Percentiles rank a stretch among this genome's conserved stretches.
phyloP scores from a whole-genome alignment of 1,140 invertebrate species.

The Radopholus similis region DNA sequence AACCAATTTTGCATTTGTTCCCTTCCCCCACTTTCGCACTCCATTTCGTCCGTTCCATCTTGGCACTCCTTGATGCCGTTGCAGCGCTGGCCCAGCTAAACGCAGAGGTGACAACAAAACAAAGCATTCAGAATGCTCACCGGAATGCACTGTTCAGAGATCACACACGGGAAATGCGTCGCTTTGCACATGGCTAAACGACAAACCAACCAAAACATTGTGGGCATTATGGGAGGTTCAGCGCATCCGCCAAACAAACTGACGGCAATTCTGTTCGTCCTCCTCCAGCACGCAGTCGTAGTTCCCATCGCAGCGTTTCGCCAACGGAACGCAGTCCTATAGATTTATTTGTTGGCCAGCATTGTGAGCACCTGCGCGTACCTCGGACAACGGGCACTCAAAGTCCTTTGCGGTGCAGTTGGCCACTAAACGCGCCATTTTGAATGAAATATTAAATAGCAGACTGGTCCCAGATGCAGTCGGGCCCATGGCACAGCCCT shows the following conservation, averaged over 20 bases:
- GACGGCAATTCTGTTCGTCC: slow-evolving; percentile 60
- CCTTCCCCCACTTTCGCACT: slow-evolving; percentile 44
- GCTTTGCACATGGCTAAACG: slow-evolving; percentile 53
- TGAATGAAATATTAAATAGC: background rate
- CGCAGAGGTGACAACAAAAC: background rate
- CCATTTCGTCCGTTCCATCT: slow-evolving; percentile 55
- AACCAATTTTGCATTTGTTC: background rate
- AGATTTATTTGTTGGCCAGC: too few relatives aligned
- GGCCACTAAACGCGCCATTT: background rate
- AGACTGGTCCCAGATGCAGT: background rate
- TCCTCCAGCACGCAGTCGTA: slow-evolving; percentile 59
- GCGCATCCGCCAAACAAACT: slow-evolving; percentile 7
- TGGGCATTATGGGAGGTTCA: background rate
- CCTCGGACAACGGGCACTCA: slow-evolving; percentile 54
- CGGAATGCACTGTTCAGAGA: slow-evolving; percentile 56
- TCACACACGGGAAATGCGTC: slow-evolving; percentile 54
- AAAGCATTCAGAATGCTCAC: slow-evolving; percentile 19
- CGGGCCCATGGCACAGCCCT: slow-evolving; percentile 47
- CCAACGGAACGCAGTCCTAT: slow-evolving; percentile 44
- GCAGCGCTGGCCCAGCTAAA: slow-evolving; percentile 35
- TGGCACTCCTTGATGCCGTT: slow-evolving; percentile 53
- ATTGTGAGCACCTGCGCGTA: too few relatives aligned
- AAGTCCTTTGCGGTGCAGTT: slow-evolving; percentile 51
- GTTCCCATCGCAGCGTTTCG: slow-evolving; percentile 51
- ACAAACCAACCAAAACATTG: background rate